phyloP scores from a whole-genome alignment of 2,797 vertebrate genomes.

The Synaphobranchus kaupii region DNA sequence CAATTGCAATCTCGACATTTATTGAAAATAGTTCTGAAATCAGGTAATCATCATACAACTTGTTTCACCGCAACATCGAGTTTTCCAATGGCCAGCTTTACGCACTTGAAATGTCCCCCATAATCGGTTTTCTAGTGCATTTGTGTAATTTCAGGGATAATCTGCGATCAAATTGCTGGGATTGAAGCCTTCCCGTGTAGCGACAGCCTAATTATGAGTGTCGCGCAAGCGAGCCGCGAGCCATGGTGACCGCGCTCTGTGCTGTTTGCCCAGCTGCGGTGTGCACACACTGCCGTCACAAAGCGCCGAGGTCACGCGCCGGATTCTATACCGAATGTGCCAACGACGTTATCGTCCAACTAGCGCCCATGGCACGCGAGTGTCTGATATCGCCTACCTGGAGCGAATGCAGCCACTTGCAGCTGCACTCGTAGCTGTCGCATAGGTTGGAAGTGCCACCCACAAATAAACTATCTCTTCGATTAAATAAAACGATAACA shows the following conservation, averaged over 20 bases:
- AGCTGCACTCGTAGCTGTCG: constrained; percentile 22
- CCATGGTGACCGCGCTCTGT: constrained; percentile 19
- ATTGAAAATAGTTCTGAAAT: constrained; percentile 18
- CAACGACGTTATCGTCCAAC: constrained; percentile 20
- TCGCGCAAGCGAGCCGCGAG: constrained; percentile 4
- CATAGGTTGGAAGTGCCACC: neutral
- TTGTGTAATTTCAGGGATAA: constrained; percentile 34
- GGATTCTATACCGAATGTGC: constrained; percentile 20
- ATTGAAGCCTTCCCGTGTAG: constrained; percentile 26
- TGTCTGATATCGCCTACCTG: neutral
- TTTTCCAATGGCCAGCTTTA: neutral
- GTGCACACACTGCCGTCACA: constrained; percentile 31
- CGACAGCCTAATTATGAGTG: constrained; percentile 33
- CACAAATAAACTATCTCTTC: neutral
- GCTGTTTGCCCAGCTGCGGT: constrained; percentile 38
- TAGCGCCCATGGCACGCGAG: constrained; percentile 39
- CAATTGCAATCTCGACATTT: neutral
- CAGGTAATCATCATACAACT: constrained; percentile 1
- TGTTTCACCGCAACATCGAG: neutral
- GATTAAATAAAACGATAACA: neutral
- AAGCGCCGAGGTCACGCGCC: constrained; percentile 15
- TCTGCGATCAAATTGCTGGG: constrained; percentile 36
- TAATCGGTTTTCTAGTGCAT: constrained; percentile 23
- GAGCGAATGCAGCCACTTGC: neutral
- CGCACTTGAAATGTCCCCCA: constrained; percentile 21